Evolutionary conservation across 2,888 invertebrate genomes (phyloP), one percentile per base, ranked within the genome.

Genomic region (Perizoma affinitatum): DNA sequence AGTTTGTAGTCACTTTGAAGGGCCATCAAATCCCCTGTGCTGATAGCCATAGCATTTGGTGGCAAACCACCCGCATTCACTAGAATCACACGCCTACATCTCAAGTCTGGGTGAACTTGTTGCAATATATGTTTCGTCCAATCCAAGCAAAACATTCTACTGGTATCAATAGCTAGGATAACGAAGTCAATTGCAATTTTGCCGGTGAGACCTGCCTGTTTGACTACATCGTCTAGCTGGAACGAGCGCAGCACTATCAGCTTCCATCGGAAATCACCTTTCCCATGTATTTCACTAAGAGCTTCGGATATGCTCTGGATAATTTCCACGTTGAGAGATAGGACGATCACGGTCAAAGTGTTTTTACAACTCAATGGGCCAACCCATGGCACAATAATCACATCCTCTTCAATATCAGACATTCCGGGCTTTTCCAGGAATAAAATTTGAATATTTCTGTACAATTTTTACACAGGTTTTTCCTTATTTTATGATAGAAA

Each of bases 21-120:
- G 43, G 77, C 74, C 10, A 88, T 71, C n/a, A 93, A 58, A 40
- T 90, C 87, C 61, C 79, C 79, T 7, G 84, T 76, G 70, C 78
- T 83, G 7, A 90, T 79, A n/a, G 86, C 86, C 88, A 92, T 90
- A 5, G 80, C 78, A 49, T 88, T 83, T 11, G 80, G 75, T 22
- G 91, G 86, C 4, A 87, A 72, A 9, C 88, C 87, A 73, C 86
- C 80, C 44, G 89, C 86, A 61, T 92, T 92, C 3, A 92, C 87
- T 5, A 93, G 75, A 22, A 93, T 73, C 0, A 87, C 83, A 55
- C 92, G 80, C 6, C 92, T 85, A 45, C 74, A 75, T 66, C 81
- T 79, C 5, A 93, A 72, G 62, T 92, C 92, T 2, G 90, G 86
- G 68, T 90, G 87, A 5, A 91, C 83, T 73, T 90, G 86, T 42